Base-by-base conservation (phyloP, 2,888 invertebrate genomes). In the Craniophora ligustri region DNA sequence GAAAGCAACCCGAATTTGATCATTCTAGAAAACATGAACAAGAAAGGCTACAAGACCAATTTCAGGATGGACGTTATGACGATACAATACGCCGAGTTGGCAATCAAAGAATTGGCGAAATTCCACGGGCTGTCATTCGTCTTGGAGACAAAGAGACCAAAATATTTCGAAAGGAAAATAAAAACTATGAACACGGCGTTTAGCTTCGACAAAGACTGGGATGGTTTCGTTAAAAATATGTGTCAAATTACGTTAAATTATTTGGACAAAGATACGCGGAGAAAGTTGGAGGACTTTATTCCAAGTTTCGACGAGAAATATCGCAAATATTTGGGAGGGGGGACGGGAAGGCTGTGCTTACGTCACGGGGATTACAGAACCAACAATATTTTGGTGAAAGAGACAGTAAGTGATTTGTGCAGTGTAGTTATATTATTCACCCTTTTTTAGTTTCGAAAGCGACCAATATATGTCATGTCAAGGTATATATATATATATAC, bases 111-210 rank as follows among this genome's bases (percentile, higher is more conserved):
- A 53, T 65, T 87, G 15, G 86, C 87, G 0, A 85, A 79, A 56
- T 80, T 86, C 36, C 87, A 88, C 47, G 81, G 72, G 0, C 53
- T 87, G 2, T 81, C 85, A 0, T 81, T 81, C 49, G 75, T 75
- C 2, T 35, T 85, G n/a, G 67, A 86, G 72, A 47, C 63, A 3
- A 75, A 67, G 45, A 63, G 56, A 23, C 79, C 80, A 0, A 74
- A 78, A 19, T 89, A 79, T 65, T 88, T 75, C 48, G 66, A 84
- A 8, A 67, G 49, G 1, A 72, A 71, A 40, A 68, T 81, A 16
- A 70, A 67, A 65, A 32, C 45, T 1, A 49, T 79, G 26, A 65
- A 74, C 18, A 60, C 61, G 3, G 47, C 59, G 0, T 69, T 68
- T 46, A 46, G 19, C 36, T 72, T 71, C 30, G 47, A 58, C 14